phyloP scores from a whole-genome alignment of 2,888 invertebrate species.

The Coleophora deauratella region DNA sequence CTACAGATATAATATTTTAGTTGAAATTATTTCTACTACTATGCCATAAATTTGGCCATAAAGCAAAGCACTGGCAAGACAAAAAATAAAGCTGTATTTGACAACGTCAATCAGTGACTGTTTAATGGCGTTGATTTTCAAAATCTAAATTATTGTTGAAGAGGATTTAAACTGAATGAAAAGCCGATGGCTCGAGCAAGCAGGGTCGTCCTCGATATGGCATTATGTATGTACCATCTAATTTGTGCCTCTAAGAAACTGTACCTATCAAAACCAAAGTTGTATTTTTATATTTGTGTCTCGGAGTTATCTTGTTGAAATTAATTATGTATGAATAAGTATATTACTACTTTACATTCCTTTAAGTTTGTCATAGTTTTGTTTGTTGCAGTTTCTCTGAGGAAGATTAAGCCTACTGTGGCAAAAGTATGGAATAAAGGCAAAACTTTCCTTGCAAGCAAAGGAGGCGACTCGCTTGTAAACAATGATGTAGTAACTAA shows the following conservation, averaged over 20 bases:
- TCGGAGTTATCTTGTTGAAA: no score
- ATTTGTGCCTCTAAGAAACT: conserved; percentile 33
- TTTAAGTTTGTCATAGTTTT: conserved; percentile 18
- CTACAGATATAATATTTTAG: no score
- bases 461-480: conserved; percentile 35
- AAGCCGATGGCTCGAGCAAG: conserved; percentile 37
- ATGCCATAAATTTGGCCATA: no score
- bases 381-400: conserved; percentile 55
- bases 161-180: not conserved
- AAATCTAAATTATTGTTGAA: no score
- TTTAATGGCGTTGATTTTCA: no score
- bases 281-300: conserved; percentile 1
- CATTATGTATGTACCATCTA: conserved; percentile 34
- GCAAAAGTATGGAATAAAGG: conserved; percentile 36
- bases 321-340: conserved; percentile 8
- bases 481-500: conserved; percentile 33
- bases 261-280: conserved; percentile 43
- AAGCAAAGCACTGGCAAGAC: not conserved
- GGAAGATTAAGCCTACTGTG: conserved; percentile 37
- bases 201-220: conserved; percentile 49
- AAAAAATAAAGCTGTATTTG: not conserved
- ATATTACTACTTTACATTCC: conserved; percentile 1
- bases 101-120: no score
- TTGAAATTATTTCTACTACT: no score
- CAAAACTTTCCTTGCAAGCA: conserved; percentile 30